phyloP scores from a whole-genome alignment of 2,888 invertebrate genomes.

The Mythimna impura region DNA sequence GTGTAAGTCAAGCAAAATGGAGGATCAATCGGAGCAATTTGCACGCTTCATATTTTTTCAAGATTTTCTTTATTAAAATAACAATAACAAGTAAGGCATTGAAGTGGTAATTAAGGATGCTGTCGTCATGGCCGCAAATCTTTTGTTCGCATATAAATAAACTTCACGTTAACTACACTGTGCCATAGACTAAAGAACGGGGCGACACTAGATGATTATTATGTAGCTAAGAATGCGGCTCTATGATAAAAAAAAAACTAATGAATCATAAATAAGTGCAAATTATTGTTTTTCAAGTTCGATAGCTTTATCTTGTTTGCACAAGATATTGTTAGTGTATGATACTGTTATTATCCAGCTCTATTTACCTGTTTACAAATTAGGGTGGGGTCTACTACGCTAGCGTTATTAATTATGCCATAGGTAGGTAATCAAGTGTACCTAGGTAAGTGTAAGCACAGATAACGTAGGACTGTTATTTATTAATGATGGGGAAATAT shows the following conservation, averaged over 20 bases:
- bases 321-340: slow-evolving; percentile 8
- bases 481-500: background rate
- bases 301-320: slow-evolving; percentile 19
- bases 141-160: slow-evolving; percentile 30
- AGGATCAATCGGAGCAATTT: background rate
- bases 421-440: background rate
- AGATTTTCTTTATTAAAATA: slow-evolving; percentile 23
- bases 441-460: background rate
- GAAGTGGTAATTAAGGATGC: slow-evolving; percentile 50
- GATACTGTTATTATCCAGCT: background rate
- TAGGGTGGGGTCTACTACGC: slow-evolving; percentile 14
- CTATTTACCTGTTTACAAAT: slow-evolving; percentile 12
- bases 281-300: slow-evolving; percentile 30
- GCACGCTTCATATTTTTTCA: slow-evolving; percentile 11
- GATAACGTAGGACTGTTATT: slow-evolving; percentile 22
- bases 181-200: slow-evolving; percentile 17
- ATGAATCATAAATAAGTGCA: slow-evolving; percentile 48
- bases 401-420: slow-evolving; percentile 18
- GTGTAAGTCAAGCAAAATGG: background rate
- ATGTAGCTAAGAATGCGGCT: background rate
- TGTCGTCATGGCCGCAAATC: slow-evolving; percentile 46
- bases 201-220: slow-evolving; percentile 20
- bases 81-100: slow-evolving; percentile 37
- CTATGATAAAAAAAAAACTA: slow-evolving; percentile 6
- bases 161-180: slow-evolving; percentile 14